Conservation (phyloP, 2,888 invertebrate species). For the Drosophila borealis region DNA sequence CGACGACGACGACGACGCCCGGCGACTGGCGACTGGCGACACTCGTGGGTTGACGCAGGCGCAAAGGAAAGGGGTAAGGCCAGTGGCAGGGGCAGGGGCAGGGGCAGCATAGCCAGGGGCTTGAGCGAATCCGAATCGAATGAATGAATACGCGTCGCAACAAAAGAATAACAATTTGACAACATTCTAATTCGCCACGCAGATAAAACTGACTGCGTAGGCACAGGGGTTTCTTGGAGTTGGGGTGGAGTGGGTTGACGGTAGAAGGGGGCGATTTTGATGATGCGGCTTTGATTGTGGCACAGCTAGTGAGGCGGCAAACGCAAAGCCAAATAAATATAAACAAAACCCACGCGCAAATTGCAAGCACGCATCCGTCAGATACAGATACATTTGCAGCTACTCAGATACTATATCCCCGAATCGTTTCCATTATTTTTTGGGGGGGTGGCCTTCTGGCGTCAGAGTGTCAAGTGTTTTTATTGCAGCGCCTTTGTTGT, state of each 20-base stretch:
- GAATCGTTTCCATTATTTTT: background rate
- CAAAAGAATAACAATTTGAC: slow-evolving; percentile 84
- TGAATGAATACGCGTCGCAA: slow-evolving; percentile 79
- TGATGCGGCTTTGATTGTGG: slow-evolving; percentile 69
- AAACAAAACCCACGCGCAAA: slow-evolving; percentile 64
- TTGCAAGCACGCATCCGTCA: slow-evolving; percentile 39
- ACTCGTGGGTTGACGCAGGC: slow-evolving; percentile 63
- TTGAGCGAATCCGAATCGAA: slow-evolving; percentile 75
- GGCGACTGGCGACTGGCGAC: slow-evolving; percentile 27
- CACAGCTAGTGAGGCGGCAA: slow-evolving; percentile 75
- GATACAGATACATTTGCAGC: slow-evolving; percentile 34
- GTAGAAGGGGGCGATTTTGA: slow-evolving; percentile 33
- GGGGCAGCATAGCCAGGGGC: slow-evolving; percentile 12
- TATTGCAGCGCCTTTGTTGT: slow-evolving; percentile 56
- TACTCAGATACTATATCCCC: slow-evolving; percentile 13
- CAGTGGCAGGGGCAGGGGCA: slow-evolving; percentile 16
- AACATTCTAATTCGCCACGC: slow-evolving; percentile 84
- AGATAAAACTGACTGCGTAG: slow-evolving; percentile 78
- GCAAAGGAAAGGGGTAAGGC: slow-evolving; percentile 70
- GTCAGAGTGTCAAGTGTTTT: slow-evolving; percentile 77
- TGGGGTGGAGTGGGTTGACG: background rate
- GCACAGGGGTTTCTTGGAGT: background rate
- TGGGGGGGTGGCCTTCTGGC: slow-evolving; percentile 41
- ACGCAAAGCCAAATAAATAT: slow-evolving; percentile 80
- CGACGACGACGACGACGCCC: background rate